Percentiles rank a stretch among this genome's conserved stretches.
phyloP scores from a whole-genome alignment of 2,888 invertebrate genomes.

The Macrosiphum euphorbiae region DNA sequence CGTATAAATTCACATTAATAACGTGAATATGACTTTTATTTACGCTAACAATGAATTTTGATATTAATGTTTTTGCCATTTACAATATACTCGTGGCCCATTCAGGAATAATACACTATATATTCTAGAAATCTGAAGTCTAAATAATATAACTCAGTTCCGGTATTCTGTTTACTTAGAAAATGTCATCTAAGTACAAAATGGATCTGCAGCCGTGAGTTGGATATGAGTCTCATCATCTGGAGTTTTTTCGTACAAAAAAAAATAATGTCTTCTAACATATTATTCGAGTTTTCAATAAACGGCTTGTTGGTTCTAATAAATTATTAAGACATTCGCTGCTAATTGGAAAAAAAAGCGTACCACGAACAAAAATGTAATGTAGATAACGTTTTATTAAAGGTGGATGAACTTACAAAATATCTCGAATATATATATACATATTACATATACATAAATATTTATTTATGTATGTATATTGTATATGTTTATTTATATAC shows the following conservation, averaged over 20 bases:
- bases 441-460: not conserved
- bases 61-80: not conserved
- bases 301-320: not conserved
- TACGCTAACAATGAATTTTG: not conserved
- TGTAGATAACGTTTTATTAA: not conserved
- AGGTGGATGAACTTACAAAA: not conserved
- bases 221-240: not conserved
- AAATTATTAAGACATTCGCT: not conserved
- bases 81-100: not conserved
- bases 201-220: not conserved
- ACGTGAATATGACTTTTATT: not conserved
- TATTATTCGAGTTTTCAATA: not conserved
- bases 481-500: not conserved
- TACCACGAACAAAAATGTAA: not conserved
- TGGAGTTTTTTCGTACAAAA: not conserved
- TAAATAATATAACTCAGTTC: not conserved
- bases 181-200: not conserved
- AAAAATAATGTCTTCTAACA: not conserved
- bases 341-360: not conserved
- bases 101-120: not conserved
- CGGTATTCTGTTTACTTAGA: not conserved
- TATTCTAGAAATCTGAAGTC: not conserved
- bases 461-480: no score
- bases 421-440: not conserved
- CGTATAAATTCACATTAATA: not conserved